Evolutionary conservation across 2,888 invertebrate species (phyloP).

Genomic region (Synergus laeviventris): DNA sequence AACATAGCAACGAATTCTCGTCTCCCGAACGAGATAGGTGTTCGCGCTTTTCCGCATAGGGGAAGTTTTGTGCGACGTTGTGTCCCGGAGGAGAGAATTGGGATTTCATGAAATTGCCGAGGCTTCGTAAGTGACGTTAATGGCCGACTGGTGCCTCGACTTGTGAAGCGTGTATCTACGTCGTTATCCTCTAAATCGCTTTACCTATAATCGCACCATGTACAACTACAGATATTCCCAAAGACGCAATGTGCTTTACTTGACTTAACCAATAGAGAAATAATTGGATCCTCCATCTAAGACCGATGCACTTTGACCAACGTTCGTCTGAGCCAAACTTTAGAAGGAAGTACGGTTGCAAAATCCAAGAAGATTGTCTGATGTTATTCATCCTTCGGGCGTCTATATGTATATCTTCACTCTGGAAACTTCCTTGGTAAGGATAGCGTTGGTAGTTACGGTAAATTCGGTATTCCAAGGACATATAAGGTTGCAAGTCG

Average conservation of each 20-base stretch:
- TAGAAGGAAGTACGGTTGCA: neutral
- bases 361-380: slow-evolving; percentile 22
- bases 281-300: slow-evolving; percentile 32
- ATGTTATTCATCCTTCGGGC: neutral
- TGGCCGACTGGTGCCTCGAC: slow-evolving; percentile 37
- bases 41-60: slow-evolving; percentile 1
- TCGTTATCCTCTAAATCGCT: slow-evolving; percentile 39
- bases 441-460: neutral
- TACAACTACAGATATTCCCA: slow-evolving; percentile 37
- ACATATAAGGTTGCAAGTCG: neutral
- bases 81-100: slow-evolving; percentile 35
- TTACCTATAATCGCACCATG: slow-evolving; percentile 35
- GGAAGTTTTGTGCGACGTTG: slow-evolving; percentile 27
- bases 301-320: slow-evolving; percentile 31
- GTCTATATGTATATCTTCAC: neutral
- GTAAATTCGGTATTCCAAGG: neutral
- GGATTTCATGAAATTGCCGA: slow-evolving; percentile 36
- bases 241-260: slow-evolving; percentile 34
- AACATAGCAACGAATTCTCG: neutral
- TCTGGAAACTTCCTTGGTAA: neutral
- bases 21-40: neutral
- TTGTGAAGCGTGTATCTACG: slow-evolving; percentile 35
- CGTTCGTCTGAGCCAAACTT: slow-evolving; percentile 18
- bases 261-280: slow-evolving; percentile 34
- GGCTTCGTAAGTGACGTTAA: slow-evolving; percentile 35